Evolutionary conservation across 1,140 invertebrate genomes (phyloP).

Genomic region (Bombus affinis): DNA sequence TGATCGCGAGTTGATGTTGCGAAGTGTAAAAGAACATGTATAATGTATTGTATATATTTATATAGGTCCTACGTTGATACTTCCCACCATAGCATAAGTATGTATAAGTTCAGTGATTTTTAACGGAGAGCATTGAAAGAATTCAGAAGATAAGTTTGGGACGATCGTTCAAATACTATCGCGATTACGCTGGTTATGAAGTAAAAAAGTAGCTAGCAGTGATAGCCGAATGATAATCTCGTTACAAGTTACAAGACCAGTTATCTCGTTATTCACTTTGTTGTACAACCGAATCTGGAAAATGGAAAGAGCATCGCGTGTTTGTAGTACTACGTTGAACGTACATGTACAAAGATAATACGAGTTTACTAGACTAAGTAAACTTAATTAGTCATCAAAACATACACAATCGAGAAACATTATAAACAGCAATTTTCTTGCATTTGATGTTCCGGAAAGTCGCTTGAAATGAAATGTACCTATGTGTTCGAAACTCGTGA

Average conservation of each 20-base stretch:
- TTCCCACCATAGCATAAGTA: background rate
- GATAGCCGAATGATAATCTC: slow-evolving; percentile 48
- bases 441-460: too few relatives aligned
- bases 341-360: too few relatives aligned
- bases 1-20: background rate
- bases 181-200: background rate
- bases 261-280: slow-evolving; percentile 56
- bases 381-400: too few relatives aligned
- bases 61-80: background rate
- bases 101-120: background rate
- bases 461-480: too few relatives aligned
- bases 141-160: background rate
- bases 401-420: too few relatives aligned
- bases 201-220: slow-evolving; percentile 31
- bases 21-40: background rate
- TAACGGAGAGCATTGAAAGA: background rate
- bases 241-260: slow-evolving; percentile 62
- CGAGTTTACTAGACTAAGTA: too few relatives aligned
- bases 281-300: slow-evolving; percentile 20
- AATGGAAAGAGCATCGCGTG: background rate
- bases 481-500: too few relatives aligned
- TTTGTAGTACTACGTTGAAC: background rate
- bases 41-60: background rate
- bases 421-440: too few relatives aligned
- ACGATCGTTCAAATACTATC: background rate